These are phyloP conservation scores for Kryptolebias marmoratus DNA, from an alignment of 2,113 vertebrate species.

Conservation along the genomic window DNA sequence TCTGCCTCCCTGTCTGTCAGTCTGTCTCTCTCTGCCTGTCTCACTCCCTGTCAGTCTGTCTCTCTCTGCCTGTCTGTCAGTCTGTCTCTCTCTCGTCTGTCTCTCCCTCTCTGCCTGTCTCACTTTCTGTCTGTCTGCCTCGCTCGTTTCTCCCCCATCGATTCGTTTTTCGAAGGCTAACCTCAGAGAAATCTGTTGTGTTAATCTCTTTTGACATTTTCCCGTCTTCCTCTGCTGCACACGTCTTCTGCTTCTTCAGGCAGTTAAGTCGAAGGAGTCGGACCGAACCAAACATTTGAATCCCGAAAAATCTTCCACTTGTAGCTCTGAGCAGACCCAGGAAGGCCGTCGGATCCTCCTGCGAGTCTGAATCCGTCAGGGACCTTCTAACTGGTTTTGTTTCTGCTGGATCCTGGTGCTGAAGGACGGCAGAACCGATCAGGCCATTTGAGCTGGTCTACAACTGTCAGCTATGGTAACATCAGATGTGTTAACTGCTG, in stretches of 20 bases:
- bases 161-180: conserved; percentile 57
- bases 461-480: conserved; percentile 52
- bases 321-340: conserved; percentile 21
- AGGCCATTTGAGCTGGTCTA: conserved; percentile 50
- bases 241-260: conserved; percentile 56
- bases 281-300: conserved; percentile 58
- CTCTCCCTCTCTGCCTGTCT: neutral
- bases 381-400: conserved; percentile 35
- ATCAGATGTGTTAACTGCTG: conserved; percentile 56
- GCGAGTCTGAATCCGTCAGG: conserved; percentile 5
- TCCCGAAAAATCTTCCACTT: conserved; percentile 35
- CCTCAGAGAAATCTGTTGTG: conserved; percentile 69
- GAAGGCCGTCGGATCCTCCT: conserved; percentile 6
- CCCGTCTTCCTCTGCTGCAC: conserved; percentile 51
- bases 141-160: conserved; percentile 12
- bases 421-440: conserved; percentile 35
- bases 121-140: neutral
- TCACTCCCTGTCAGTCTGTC: no score
- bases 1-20: no score
- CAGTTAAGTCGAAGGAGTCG: conserved; percentile 47
- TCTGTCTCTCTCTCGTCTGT: no score
- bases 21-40: no score
- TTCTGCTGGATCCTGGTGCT: conserved; percentile 39
- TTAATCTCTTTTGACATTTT: conserved; percentile 79
- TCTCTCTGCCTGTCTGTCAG: no score